These are phyloP conservation scores for Alligator sinensis DNA, from an alignment of 2,113 vertebrate species.

Conservation along the genomic window DNA sequence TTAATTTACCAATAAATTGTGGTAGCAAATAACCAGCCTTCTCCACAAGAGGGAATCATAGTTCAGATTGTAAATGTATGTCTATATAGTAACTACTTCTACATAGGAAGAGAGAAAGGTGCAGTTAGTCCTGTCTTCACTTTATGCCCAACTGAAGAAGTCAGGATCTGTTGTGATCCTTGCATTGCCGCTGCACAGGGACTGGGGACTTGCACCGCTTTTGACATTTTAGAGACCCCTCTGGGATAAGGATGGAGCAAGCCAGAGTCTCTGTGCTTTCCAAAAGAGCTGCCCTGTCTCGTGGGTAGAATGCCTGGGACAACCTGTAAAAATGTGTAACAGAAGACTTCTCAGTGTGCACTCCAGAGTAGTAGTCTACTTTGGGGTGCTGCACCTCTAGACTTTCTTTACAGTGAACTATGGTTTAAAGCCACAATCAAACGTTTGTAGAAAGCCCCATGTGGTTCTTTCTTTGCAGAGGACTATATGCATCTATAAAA, in stretches of 20 bases:
- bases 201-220: background rate
- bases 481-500: background rate
- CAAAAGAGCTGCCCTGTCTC: background rate
- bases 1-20: background rate
- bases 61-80: background rate
- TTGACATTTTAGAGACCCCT: background rate
- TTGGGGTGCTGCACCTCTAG: background rate
- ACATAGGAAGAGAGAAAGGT: background rate
- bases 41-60: background rate
- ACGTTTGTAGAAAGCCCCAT: background rate
- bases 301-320: background rate
- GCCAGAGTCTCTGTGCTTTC: background rate
- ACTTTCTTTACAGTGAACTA: background rate
- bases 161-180: background rate
- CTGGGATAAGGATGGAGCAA: background rate
- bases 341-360: background rate
- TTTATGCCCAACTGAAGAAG: background rate
- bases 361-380: background rate
- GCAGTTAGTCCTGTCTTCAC: background rate
- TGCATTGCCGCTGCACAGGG: background rate
- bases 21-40: background rate
- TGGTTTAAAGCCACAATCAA: background rate
- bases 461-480: background rate
- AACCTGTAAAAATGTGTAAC: background rate
- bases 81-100: background rate